phyloP scores from a whole-genome alignment of 2,888 invertebrate genomes.

The Tiphia femorata region DNA sequence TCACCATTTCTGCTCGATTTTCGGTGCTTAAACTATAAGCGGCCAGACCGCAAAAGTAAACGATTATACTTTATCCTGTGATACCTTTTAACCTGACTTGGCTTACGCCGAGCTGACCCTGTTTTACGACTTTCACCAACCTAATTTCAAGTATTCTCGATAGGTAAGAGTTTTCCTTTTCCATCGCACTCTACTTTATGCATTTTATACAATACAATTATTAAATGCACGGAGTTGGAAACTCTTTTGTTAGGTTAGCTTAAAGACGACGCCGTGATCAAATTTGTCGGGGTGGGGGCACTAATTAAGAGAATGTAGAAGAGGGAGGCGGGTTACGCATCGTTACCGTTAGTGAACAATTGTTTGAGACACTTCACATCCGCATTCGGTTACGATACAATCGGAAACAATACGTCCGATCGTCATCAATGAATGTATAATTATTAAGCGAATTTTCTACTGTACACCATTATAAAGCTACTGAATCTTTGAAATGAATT shows the following conservation, averaged over 20 bases:
- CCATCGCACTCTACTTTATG: background rate
- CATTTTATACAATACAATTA: background rate
- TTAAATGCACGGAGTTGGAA: background rate
- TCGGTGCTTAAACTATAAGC: background rate
- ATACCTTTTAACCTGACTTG: constrained; percentile 24
- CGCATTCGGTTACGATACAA: no score
- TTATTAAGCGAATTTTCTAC: no score
- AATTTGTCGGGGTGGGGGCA: constrained; percentile 47
- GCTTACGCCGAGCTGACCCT: constrained; percentile 20
- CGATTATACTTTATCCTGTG: constrained; percentile 7
- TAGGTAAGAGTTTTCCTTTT: background rate
- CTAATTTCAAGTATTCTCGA: constrained; percentile 1
- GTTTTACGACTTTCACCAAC: constrained; percentile 21
- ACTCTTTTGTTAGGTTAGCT: constrained; percentile 39
- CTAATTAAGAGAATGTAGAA: constrained; percentile 48
- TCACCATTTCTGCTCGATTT: background rate
- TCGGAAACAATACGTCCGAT: constrained; percentile 4
- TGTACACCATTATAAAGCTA: constrained; percentile 2
- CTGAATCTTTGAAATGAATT: background rate
- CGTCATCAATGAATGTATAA: no score
- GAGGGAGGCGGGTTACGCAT: constrained; percentile 28
- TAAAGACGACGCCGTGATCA: constrained; percentile 39
- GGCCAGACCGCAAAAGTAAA: background rate
- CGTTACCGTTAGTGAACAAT: constrained; percentile 40
- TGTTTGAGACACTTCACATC: background rate